Evolutionary conservation across 1,140 invertebrate species (phyloP), one percentile per base, ranked within the genome.

Genomic region (Plectrocnemia conspersa): DNA sequence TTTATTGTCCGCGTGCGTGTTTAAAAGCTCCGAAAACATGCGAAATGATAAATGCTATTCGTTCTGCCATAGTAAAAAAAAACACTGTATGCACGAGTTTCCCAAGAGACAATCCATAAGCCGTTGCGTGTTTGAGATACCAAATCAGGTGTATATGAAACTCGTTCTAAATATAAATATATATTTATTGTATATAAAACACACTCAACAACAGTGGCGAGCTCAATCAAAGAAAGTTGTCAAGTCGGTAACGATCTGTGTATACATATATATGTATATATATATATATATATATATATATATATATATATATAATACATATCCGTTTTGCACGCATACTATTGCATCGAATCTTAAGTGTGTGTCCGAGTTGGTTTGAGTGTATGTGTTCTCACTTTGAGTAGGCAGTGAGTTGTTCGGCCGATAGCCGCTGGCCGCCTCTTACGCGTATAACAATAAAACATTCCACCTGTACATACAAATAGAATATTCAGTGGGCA

Each of bases 391-490:
- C 5, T 7, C 35, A 16, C 35, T 38, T 7, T 29, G 27, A 38
- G 35, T 38, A 38, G 35, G 35, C 13, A 38, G 35, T 38, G 35
- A 38, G 7, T 38, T 38, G 35, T 50, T 32, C 32, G 47, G 47
- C 47, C 47, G 47, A 23, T 50, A 29, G 47, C 47, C n/a, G 33
- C 23, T 7, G 23, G 33, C 33, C 18, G 47, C 29, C 46, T 35
- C 42, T 45, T 45, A 45, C 42, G 42, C 42, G 21, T 32, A 23
- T 15, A 24, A 50, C 47, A 50, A 50, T 50, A 50, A 50, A 50
- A 38, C 47, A 50, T 50, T 50, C 47, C 47, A 50, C 47, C 47
- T 50, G 47, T 18, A 18, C 47, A 29, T 47, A 29, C 18, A 38
- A 38, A 38, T 38, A 38, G 35, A n/a, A n/a, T n/a, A n/a, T n/a